Evolutionary conservation across 2,113 vertebrate species (phyloP), one percentile per base, ranked within the genome.

Genomic region (Mohoua ochrocephala): DNA sequence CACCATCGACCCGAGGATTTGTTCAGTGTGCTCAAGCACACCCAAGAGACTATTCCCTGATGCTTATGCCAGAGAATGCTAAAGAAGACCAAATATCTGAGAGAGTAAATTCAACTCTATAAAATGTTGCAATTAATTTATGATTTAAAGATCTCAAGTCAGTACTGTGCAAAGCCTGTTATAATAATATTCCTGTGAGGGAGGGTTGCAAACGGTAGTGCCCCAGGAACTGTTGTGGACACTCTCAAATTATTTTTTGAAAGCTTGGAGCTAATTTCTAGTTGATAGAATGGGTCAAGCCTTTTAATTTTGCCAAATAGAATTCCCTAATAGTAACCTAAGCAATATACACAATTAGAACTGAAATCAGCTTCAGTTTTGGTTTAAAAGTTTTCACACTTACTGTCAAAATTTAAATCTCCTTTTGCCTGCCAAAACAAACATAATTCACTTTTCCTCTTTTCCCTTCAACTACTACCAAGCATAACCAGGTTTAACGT

Each of bases 1-100:
- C 41, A 45, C 13, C 44, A 52, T 9, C 0, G 0, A 45, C 44
- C 21, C 2, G 2, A 91, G 37, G 0, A 0, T 74, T 81, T 65
- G 44, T 44, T 80, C 4, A 2, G 37, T 57, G 60, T 45, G 13
- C 31, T 65, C 37, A n/a, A 81, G 69, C 26, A 87, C 69, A 78
- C 19, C 15, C 1, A 7, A 56, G 33, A 61, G 59, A 77, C 27
- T 61, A 24, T 65, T 74, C 27, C 50, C 27, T 41, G 20, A 69
- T 57, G 33, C 13, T 52, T 63, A 50, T 7, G 9, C 13, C 69
- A 89, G 56, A 84, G 42, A 81, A 42, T n/a, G 69, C 30, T 70
- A 31, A 84, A 79, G 24, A 80, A 50, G 10, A 35, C 20, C 21
- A 84, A 95, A 50, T 78, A 82, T 14, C 31, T 61, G 45, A 85